These are phyloP conservation scores for Selene dorsalis DNA, from an alignment of 2,797 vertebrate species.

Conservation along the genomic window DNA sequence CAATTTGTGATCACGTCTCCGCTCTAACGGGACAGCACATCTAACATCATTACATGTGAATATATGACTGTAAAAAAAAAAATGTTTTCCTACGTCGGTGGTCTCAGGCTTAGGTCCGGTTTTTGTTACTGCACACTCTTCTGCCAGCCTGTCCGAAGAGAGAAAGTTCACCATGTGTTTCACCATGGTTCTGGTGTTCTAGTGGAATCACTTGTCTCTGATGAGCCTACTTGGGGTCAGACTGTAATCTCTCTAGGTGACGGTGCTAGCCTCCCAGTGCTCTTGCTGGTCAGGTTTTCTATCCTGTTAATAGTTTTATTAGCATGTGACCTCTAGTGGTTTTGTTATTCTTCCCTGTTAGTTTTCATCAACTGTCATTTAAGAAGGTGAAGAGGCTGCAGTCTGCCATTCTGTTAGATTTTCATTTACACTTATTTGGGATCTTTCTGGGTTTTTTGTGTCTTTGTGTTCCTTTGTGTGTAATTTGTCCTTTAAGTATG, in stretches of 20 bases:
- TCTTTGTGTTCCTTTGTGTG: neutral
- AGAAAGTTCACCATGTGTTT: constrained; percentile 5
- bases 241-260: constrained; percentile 51
- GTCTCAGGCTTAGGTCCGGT: constrained; percentile 53
- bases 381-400: neutral
- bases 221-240: constrained; percentile 32
- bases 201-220: constrained; percentile 28
- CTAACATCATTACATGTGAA: constrained; percentile 17
- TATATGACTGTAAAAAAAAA: constrained; percentile 27
- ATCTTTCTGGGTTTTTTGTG: neutral
- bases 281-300: constrained; percentile 66
- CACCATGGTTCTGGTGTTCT: neutral
- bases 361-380: constrained; percentile 19
- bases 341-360: neutral
- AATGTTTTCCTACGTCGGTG: constrained; percentile 22
- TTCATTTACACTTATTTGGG: constrained; percentile 8
- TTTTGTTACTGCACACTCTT: constrained; percentile 4
- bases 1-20: constrained; percentile 8
- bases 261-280: constrained; percentile 69
- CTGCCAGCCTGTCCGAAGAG: neutral
- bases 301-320: constrained; percentile 37
- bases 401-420: neutral
- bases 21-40: constrained; percentile 26
- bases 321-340: neutral
- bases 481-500: neutral